Evolutionary conservation across 2,888 invertebrate species (phyloP).

Genomic region (Pardosa pseudoannulata): DNA sequence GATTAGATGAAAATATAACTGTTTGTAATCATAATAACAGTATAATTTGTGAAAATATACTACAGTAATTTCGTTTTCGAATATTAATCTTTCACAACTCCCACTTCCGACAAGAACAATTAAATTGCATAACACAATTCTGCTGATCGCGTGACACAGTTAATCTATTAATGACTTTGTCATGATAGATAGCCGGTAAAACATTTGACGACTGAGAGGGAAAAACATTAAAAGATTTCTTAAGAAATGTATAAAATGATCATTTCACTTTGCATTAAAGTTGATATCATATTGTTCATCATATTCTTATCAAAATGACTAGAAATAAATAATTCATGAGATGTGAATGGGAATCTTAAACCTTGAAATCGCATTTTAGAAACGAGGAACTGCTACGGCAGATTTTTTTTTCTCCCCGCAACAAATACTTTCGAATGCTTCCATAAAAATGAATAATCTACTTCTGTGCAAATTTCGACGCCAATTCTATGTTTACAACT

Average conservation of each 20-base stretch:
- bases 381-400: background rate
- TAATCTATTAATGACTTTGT: too few relatives aligned
- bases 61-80: too few relatives aligned
- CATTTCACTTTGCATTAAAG: background rate
- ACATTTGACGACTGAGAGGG: too few relatives aligned
- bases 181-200: too few relatives aligned
- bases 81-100: too few relatives aligned
- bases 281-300: background rate
- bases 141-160: too few relatives aligned
- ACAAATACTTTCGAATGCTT: background rate
- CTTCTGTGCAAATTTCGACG: background rate
- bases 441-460: background rate
- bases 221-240: too few relatives aligned
- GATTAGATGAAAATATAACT: too few relatives aligned
- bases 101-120: too few relatives aligned
- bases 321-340: background rate
- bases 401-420: background rate
- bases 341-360: background rate
- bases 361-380: background rate
- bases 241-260: background rate
- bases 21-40: too few relatives aligned
- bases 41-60: too few relatives aligned
- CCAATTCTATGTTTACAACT: background rate
- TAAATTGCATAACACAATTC: too few relatives aligned
- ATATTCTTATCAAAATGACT: background rate